A percentile compares a stretch with the other conserved stretches of the same genome.
Conservation (phyloP, 2,888 invertebrate genomes). For the Flabesymbios commensalis region DNA sequence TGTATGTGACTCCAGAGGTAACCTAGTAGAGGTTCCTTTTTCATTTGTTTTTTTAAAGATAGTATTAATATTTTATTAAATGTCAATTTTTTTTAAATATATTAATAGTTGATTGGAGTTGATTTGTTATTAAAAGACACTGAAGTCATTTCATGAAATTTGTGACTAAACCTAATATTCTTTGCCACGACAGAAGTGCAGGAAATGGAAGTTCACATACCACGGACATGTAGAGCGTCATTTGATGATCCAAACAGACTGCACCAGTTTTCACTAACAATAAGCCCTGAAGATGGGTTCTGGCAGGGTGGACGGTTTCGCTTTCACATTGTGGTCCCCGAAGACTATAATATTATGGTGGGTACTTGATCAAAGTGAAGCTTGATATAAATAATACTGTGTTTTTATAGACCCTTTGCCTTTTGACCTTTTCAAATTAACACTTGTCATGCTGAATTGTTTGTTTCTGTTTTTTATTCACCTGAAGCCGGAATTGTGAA, state of each 20-base stretch:
- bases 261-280: conserved; percentile 77
- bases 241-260: conserved; percentile 84
- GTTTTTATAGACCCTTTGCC: too few relatives aligned
- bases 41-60: too few relatives aligned
- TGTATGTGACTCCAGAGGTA: too few relatives aligned
- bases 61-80: background rate
- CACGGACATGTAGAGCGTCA: conserved; percentile 75
- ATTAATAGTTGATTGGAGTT: background rate
- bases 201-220: conserved; percentile 85
- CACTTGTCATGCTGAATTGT: too few relatives aligned
- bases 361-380: too few relatives aligned
- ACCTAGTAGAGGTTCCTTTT: too few relatives aligned
- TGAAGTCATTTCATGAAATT: background rate
- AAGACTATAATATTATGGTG: conserved; percentile 96
- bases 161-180: background rate
- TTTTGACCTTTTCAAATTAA: too few relatives aligned
- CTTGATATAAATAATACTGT: too few relatives aligned
- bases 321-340: conserved; percentile 84
- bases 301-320: conserved; percentile 86
- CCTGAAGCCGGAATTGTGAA: too few relatives aligned
- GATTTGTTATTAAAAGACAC: background rate
- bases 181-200: conserved; percentile 65
- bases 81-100: background rate
- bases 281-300: conserved; percentile 88
- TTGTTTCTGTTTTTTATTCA: too few relatives aligned